Percentiles rank a stretch among this genome's conserved stretches.
These are phyloP conservation scores for human (Homo sapiens) DNA, from an alignment of 2,113 vertebrate species.

Conservation along the genomic window DNA sequence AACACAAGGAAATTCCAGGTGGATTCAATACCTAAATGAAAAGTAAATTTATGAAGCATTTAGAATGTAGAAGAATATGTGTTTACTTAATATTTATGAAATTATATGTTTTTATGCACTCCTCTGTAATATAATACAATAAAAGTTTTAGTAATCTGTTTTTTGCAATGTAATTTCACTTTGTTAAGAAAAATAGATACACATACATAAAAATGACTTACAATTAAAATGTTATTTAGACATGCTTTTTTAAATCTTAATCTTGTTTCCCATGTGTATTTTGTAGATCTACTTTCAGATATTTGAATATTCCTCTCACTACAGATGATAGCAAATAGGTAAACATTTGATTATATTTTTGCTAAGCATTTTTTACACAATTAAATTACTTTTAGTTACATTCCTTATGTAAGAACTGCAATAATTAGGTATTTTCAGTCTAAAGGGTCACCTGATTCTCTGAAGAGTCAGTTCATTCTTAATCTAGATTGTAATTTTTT, in stretches of 20 bases:
- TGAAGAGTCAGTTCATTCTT: neutral
- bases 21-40: neutral
- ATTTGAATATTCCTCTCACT: neutral
- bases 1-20: neutral
- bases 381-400: neutral
- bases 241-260: neutral
- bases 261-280: neutral
- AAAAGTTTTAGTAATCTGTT: neutral
- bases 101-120: neutral
- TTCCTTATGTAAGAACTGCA: neutral
- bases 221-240: neutral
- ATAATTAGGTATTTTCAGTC: neutral
- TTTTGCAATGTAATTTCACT: neutral
- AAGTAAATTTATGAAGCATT: neutral
- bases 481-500: neutral
- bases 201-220: neutral
- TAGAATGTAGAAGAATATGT: too few species aligned
- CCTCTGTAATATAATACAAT: neutral
- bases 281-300: neutral
- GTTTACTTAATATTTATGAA: neutral
- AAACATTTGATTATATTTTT: neutral
- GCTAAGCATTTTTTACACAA: neutral
- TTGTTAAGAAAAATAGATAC: neutral
- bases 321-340: neutral
- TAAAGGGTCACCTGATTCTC: neutral